A percentile compares a stretch with the other conserved stretches of the same genome.
phyloP scores from a whole-genome alignment of 1,140 invertebrate genomes.

The Scylla paramamosain region DNA sequence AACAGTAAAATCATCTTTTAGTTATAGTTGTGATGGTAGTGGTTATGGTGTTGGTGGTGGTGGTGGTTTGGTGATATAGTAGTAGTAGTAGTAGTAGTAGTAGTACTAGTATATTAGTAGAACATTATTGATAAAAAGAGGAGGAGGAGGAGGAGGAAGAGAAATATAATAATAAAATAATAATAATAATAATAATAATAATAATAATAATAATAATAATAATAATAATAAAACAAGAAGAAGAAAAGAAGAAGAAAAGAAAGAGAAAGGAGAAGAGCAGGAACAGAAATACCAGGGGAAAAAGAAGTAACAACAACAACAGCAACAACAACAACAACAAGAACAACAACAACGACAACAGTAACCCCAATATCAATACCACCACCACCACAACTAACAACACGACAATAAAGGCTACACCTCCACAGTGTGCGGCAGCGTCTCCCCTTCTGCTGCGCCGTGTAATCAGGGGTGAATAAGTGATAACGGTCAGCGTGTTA shows the following conservation, averaged over 20 bases:
- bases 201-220: not conserved
- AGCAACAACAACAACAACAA: not conserved
- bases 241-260: not conserved
- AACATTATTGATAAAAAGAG: not conserved
- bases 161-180: not conserved
- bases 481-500: too few relatives aligned
- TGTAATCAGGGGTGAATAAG: too few relatives aligned
- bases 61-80: too few relatives aligned
- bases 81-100: too few relatives aligned
- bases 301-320: not conserved
- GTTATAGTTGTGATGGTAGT: too few relatives aligned
- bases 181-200: not conserved
- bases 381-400: not conserved
- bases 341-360: not conserved
- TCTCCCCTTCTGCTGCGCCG: too few relatives aligned
- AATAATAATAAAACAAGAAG: not conserved
- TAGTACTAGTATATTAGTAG: too few relatives aligned
- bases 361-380: not conserved
- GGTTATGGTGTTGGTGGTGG: too few relatives aligned
- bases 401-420: too few relatives aligned
- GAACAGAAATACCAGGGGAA: not conserved
- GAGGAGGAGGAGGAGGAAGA: not conserved
- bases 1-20: too few relatives aligned
- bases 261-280: not conserved
- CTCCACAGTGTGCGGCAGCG: too few relatives aligned